phyloP scores from a whole-genome alignment of 2,113 vertebrate species.

The Vulpes lagopus region DNA sequence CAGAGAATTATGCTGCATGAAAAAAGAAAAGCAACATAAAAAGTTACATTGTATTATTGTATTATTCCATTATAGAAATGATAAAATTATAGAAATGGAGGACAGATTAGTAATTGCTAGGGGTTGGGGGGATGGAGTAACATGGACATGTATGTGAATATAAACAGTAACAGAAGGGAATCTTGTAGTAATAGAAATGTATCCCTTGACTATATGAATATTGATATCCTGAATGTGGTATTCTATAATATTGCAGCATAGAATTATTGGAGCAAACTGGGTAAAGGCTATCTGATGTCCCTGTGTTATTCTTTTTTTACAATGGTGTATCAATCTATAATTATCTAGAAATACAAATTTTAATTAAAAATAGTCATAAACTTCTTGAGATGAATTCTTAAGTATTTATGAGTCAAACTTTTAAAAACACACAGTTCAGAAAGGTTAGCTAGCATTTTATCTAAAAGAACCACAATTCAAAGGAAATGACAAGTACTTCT shows the following conservation, averaged over 20 bases:
- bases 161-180: not conserved
- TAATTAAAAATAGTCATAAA: not conserved
- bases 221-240: not conserved
- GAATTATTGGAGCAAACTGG: not conserved
- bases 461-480: not conserved
- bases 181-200: not conserved
- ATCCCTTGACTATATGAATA: not conserved
- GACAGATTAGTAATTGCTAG: not conserved
- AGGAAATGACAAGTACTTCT: not conserved
- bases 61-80: not conserved
- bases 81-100: not conserved
- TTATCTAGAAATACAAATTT: not conserved
- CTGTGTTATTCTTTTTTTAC: not conserved
- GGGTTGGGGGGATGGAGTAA: not conserved
- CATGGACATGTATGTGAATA: not conserved
- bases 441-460: not conserved
- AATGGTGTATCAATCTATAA: not conserved
- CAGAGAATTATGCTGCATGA: not conserved
- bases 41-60: not conserved
- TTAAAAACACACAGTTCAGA: not conserved
- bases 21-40: not conserved
- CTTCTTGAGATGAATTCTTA: not conserved
- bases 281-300: not conserved
- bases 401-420: not conserved
- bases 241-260: not conserved